These are phyloP conservation scores for Pantherophis guttatus DNA, from an alignment of 2,113 vertebrate species.

Conservation along the genomic window DNA sequence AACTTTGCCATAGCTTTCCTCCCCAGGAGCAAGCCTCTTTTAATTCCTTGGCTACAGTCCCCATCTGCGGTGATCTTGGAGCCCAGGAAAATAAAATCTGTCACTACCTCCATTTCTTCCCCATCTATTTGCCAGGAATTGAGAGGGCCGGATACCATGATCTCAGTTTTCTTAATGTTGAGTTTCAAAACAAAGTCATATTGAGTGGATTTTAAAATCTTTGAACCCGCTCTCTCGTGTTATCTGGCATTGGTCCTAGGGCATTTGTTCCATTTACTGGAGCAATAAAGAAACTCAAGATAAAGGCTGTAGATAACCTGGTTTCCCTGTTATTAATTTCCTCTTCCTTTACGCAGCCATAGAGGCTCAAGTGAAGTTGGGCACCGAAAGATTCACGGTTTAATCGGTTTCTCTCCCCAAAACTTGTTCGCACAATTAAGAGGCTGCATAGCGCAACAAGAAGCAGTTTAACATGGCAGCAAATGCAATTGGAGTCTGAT, in stretches of 20 bases:
- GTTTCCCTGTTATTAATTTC: slow-evolving; percentile 44
- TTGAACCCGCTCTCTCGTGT: slow-evolving; percentile 27
- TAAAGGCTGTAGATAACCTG: slow-evolving; percentile 52
- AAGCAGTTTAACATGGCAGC: neutral
- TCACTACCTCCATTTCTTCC: too few relatives aligned
- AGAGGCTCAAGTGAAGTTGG: slow-evolving; percentile 20
- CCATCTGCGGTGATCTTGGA: too few relatives aligned
- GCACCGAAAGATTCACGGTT: slow-evolving; percentile 25
- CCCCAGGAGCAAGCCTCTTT: too few relatives aligned
- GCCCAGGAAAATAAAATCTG: too few relatives aligned
- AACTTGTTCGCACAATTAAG: neutral
- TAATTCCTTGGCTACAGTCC: too few relatives aligned
- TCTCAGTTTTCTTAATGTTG: too few relatives aligned
- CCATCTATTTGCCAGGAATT: too few relatives aligned
- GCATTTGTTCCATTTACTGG: slow-evolving; percentile 12
- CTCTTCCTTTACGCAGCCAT: slow-evolving; percentile 42
- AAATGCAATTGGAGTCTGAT: neutral
- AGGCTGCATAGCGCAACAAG: neutral
- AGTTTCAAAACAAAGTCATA: too few relatives aligned
- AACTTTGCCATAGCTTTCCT: too few relatives aligned
- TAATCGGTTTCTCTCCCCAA: slow-evolving; percentile 17
- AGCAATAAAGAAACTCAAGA: slow-evolving; percentile 51
- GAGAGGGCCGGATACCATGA: too few relatives aligned
- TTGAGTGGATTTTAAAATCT: neutral
- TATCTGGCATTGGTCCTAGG: slow-evolving; percentile 39